Percentiles rank a stretch among this genome's conserved stretches.
Conservation (phyloP, 2,888 invertebrate species). For the Nomada ruficornis region DNA sequence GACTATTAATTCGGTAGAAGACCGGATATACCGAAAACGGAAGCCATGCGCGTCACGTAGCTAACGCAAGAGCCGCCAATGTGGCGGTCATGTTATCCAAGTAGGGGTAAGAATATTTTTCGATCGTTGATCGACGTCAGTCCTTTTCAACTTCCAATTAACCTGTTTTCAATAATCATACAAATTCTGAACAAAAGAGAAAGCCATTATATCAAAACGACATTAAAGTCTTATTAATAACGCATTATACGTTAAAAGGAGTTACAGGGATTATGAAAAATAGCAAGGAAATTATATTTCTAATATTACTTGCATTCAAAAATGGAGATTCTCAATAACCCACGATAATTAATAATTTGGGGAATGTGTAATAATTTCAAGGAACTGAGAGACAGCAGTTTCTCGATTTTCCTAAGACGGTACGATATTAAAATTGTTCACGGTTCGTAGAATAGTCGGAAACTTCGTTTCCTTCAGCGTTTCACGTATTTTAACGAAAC, state of each 20-base stretch:
- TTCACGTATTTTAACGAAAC: background rate
- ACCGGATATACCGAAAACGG: slow-evolving; percentile 77
- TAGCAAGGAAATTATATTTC: too few species aligned
- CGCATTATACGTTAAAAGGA: too few species aligned
- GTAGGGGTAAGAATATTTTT: slow-evolving; percentile 29
- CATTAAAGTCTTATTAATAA: too few species aligned
- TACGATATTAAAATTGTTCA: background rate
- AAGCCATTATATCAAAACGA: too few species aligned
- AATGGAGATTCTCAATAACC: too few species aligned
- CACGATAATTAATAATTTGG: too few species aligned
- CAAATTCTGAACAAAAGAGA: too few species aligned
- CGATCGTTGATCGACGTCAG: slow-evolving; percentile 7
- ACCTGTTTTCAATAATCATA: too few species aligned
- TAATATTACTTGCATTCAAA: too few species aligned
- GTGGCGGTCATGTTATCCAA: slow-evolving; percentile 22
- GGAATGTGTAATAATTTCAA: too few species aligned
- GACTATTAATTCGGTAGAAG: slow-evolving; percentile 60
- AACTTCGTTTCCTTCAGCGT: background rate
- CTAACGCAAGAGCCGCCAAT: slow-evolving; percentile 28
- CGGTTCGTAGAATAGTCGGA: background rate
- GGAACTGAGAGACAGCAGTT: too few species aligned
- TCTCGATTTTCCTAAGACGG: background rate
- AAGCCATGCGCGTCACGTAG: slow-evolving; percentile 75
- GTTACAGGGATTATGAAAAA: too few species aligned
- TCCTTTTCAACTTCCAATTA: background rate